Conservation (phyloP, 2,888 invertebrate species). For the Palloptera scutellata region DNA sequence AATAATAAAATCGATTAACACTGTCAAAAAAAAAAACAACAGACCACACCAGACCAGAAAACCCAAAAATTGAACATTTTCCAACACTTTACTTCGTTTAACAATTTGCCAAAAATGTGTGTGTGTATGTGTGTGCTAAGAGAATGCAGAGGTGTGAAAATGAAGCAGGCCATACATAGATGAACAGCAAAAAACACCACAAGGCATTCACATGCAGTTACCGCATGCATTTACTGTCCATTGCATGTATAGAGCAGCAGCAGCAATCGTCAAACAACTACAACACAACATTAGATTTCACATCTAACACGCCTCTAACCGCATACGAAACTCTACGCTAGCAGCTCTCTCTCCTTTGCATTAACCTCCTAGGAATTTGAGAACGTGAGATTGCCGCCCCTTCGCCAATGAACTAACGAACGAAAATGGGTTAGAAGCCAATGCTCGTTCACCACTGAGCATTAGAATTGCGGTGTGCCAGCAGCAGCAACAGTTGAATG, state of each 20-base stretch:
- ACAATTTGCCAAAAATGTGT: background rate
- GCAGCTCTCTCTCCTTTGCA: no score
- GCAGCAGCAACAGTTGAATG: conserved; percentile 20
- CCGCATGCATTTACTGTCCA: conserved; percentile 30
- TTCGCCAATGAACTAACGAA: background rate
- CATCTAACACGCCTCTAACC: no score
- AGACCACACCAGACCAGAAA: no score
- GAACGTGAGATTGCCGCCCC: no score
- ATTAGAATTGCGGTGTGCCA: conserved; percentile 38
- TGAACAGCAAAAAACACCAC: conserved; percentile 21
- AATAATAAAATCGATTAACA: conserved; percentile 35
- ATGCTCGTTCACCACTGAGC: conserved; percentile 36
- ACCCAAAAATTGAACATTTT: no score
- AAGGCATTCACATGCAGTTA: conserved; percentile 36
- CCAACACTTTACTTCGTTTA: background rate
- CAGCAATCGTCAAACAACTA: background rate
- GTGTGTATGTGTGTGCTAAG: conserved; percentile 2
- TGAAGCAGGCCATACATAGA: background rate
- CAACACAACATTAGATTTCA: background rate
- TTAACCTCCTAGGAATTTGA: no score
- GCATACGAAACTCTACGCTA: no score
- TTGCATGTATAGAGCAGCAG: conserved; percentile 21
- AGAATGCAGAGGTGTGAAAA: background rate
- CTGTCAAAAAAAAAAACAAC: conserved; percentile 26
- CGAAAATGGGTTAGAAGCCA: conserved; percentile 25